Evolutionary conservation across 2,888 invertebrate species (phyloP).

Genomic region (Latheticus oryzae): DNA sequence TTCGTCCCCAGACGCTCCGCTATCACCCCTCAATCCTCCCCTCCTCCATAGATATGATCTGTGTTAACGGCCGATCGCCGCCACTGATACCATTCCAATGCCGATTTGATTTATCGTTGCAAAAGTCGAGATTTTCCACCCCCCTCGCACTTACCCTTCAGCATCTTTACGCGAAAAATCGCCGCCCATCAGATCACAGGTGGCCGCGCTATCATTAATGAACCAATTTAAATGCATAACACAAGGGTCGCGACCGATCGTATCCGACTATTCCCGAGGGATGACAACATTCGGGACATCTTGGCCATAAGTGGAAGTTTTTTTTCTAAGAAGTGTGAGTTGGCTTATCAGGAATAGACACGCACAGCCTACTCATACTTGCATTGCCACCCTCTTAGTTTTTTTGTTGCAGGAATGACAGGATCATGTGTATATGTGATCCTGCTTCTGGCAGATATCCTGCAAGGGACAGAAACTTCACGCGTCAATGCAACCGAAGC

Average conservation of each 20-base stretch:
- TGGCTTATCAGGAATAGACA: constrained; percentile 13
- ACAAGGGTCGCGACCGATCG: constrained; percentile 61
- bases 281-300: constrained; percentile 39
- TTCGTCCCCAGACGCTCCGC: constrained; percentile 16
- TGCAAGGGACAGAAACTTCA: constrained; percentile 31
- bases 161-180: constrained; percentile 31
- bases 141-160: neutral
- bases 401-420: constrained; percentile 13
- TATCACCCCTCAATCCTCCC: constrained; percentile 9
- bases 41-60: constrained; percentile 59
- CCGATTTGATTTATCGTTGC: constrained; percentile 65
- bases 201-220: constrained; percentile 64
- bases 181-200: constrained; percentile 59
- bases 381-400: neutral
- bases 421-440: constrained; percentile 36
- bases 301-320: neutral
- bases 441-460: constrained; percentile 35
- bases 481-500: constrained; percentile 33
- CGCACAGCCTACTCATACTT: constrained; percentile 9
- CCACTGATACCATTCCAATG: constrained; percentile 61
- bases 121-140: constrained; percentile 17
- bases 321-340: neutral
- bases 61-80: constrained; percentile 64
- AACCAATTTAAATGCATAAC: constrained; percentile 69
- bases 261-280: constrained; percentile 58